A percentile compares a stretch with the other conserved stretches of the same genome.
Conservation (phyloP, 2,113 vertebrate species). For the Sturnus vulgaris region DNA sequence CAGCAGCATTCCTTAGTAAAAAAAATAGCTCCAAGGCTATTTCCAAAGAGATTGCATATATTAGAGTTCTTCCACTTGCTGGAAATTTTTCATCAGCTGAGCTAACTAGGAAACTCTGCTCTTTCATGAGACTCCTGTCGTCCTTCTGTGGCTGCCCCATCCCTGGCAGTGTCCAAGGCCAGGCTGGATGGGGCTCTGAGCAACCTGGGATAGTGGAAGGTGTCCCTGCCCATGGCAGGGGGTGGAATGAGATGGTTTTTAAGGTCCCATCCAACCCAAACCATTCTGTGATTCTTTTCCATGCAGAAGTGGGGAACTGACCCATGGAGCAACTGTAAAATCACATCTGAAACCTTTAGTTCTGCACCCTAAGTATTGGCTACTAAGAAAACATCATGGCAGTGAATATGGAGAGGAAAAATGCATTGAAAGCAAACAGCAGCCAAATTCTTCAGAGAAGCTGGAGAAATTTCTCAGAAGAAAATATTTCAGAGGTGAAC, state of each 20-base stretch:
- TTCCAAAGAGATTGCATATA: neutral
- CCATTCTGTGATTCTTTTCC: neutral
- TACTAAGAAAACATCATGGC: neutral
- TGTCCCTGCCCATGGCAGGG: neutral
- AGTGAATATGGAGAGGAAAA: neutral
- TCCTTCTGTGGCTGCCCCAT: neutral
- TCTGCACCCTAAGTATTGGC: neutral
- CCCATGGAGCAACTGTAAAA: neutral
- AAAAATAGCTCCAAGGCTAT: neutral
- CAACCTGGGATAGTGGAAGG: accelerated
- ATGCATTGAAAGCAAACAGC: neutral
- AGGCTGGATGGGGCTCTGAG: neutral
- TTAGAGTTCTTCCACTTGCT: neutral
- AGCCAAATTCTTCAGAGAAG: neutral
- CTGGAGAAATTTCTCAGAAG: neutral
- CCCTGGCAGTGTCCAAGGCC: neutral
- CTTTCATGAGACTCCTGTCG: neutral
- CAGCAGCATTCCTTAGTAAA: neutral
- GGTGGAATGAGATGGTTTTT: neutral
- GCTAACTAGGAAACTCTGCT: neutral
- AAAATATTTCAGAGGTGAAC: neutral
- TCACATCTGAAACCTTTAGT: neutral
- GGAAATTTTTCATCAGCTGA: neutral
- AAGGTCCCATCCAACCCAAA: neutral
- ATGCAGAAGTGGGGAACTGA: neutral